Evolutionary conservation across 2,113 vertebrate species (phyloP).

Genomic region (Grammatotria lemairii): DNA sequence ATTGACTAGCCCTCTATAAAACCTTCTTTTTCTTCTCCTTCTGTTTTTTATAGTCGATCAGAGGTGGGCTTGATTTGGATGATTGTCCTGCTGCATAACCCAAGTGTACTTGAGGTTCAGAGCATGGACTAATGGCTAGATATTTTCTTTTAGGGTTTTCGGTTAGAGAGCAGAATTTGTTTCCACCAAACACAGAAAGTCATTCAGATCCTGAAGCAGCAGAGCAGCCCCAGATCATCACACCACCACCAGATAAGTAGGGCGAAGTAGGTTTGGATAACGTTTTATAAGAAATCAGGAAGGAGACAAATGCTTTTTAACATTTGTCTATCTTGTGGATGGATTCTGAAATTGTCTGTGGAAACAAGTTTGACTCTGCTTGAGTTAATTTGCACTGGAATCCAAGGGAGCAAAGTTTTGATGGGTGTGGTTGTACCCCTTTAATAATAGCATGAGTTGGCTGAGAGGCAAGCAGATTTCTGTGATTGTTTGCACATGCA

Average conservation of each 20-base stretch:
- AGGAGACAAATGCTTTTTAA: neutral
- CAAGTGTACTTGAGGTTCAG: neutral
- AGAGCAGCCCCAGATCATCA: neutral
- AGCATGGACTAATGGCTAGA: neutral
- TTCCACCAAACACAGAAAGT: fast-evolving
- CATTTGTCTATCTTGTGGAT: neutral
- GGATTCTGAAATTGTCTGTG: neutral
- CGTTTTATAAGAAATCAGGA: neutral
- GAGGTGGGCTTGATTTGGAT: neutral
- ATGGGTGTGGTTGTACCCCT: neutral
- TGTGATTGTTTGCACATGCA: neutral
- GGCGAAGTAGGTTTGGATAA: neutral
- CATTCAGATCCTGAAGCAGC: neutral
- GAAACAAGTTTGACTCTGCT: neutral
- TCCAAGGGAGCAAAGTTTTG: neutral
- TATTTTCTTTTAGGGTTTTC: neutral
- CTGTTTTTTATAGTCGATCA: neutral
- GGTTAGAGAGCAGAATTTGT: neutral
- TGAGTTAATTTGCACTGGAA: neutral
- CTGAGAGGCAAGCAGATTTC: neutral
- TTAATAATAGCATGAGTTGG: neutral
- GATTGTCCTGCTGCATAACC: neutral
- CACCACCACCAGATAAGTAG: neutral
- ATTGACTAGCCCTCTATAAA: neutral
- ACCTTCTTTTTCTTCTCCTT: neutral